These are phyloP conservation scores for Porites lutea DNA, from an alignment of 64 coral and sea anemone species.

Conservation along the genomic window DNA sequence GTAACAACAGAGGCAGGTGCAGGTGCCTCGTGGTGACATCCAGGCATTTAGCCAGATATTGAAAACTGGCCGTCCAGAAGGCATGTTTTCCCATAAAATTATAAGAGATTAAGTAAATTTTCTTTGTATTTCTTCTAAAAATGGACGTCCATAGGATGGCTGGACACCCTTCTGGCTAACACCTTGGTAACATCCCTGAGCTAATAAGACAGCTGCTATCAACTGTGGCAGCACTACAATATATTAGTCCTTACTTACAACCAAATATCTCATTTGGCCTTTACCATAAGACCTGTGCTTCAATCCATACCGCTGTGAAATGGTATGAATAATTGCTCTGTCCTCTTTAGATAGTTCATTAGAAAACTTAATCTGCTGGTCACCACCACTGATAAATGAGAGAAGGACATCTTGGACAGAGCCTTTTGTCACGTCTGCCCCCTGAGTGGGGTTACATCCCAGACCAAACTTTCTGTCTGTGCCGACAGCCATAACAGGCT, in stretches of 20 bases:
- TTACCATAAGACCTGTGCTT: conserved; percentile 77
- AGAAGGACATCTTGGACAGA: conserved; percentile 72
- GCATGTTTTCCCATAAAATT: too few species aligned
- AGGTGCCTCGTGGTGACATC: too few species aligned
- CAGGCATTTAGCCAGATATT: too few species aligned
- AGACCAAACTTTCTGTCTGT: conserved; percentile 81
- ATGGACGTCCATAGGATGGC: too few species aligned
- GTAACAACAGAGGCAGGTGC: too few species aligned
- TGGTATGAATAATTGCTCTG: conserved; percentile 70
- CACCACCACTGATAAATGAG: conserved; percentile 74
- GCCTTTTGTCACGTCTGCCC: conserved; percentile 15
- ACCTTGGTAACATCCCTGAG: too few species aligned
- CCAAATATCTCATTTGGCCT: conserved; percentile 82
- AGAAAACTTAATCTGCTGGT: conserved; percentile 85
- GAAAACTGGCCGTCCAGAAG: too few species aligned
- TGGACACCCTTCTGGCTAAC: too few species aligned
- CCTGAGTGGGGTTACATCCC: conserved; percentile 24
- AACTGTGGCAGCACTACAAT: not conserved
- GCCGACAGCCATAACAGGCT: conserved; percentile 77
- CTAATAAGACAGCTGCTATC: not conserved
- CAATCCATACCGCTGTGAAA: conserved; percentile 69
- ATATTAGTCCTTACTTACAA: conserved; percentile 69
- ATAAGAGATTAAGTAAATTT: too few species aligned
- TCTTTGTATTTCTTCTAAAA: too few species aligned
- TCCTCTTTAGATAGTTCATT: conserved; percentile 83